Evolutionary conservation across 2,888 invertebrate species (phyloP).

Genomic region (Lepidocyrtoides sp.): DNA sequence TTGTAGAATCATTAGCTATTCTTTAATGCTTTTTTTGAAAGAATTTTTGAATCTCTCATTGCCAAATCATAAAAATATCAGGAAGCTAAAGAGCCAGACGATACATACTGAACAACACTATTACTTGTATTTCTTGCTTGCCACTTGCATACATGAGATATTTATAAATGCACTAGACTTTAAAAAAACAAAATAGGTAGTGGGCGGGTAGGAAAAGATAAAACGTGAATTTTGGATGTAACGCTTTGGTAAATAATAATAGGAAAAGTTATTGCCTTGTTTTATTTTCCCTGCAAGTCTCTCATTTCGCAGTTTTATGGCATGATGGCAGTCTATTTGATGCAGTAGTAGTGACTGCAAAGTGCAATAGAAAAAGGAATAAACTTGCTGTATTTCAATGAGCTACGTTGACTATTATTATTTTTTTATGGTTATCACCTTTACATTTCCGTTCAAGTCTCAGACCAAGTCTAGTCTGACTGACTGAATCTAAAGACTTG

Average conservation of each 20-base stretch:
- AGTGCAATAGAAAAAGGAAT: background rate
- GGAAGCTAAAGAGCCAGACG: too few species aligned
- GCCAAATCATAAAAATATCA: background rate
- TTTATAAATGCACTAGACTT: background rate
- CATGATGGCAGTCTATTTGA: background rate
- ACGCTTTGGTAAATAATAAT: constrained; percentile 27
- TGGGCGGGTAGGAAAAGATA: background rate
- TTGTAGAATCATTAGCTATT: background rate
- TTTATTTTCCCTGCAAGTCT: constrained; percentile 9
- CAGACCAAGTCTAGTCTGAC: constrained; percentile 11
- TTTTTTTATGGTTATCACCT: constrained; percentile 39
- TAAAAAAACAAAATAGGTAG: background rate
- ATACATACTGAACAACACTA: too few species aligned
- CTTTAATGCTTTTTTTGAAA: too few species aligned
- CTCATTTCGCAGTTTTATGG: background rate
- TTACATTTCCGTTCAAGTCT: constrained; percentile 54
- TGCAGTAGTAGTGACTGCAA: too few species aligned
- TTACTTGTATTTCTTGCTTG: too few species aligned
- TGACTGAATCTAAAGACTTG: background rate
- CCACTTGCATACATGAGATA: too few species aligned
- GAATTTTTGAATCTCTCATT: background rate
- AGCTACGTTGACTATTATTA: constrained; percentile 23
- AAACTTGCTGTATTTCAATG: background rate
- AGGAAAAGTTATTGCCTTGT: constrained; percentile 13
- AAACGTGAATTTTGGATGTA: constrained; percentile 3